These are phyloP conservation scores for Chrysemys picta DNA, from an alignment of 2,113 vertebrate species.

Conservation along the genomic window DNA sequence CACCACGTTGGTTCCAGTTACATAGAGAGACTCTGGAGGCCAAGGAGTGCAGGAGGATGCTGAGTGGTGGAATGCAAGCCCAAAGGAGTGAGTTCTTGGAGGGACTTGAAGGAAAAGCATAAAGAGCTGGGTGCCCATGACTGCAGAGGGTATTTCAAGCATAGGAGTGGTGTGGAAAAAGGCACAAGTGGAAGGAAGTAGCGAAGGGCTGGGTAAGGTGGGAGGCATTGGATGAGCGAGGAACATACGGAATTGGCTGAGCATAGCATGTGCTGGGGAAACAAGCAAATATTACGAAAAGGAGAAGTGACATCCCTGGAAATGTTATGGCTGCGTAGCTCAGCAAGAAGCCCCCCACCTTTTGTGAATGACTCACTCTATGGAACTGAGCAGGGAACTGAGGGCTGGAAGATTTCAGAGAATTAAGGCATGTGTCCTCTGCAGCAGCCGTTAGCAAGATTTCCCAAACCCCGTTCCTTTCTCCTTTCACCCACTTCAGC, in stretches of 20 bases:
- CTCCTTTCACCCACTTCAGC: background rate
- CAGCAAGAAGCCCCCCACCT: background rate
- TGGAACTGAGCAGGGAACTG: background rate
- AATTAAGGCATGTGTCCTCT: background rate
- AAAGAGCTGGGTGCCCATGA: background rate
- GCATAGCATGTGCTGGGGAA: no score
- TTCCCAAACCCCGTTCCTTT: background rate
- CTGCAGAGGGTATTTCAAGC: background rate
- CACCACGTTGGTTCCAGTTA: background rate
- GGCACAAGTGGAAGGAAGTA: background rate
- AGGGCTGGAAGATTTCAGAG: background rate
- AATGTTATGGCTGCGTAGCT: background rate
- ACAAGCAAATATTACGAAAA: background rate
- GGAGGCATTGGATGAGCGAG: background rate
- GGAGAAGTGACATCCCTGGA: background rate
- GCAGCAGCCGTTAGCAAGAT: background rate
- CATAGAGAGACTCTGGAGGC: background rate
- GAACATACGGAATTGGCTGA: background rate
- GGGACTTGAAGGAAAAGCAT: background rate
- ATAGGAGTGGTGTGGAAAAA: background rate
- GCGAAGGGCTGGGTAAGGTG: background rate
- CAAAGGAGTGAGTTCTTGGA: background rate
- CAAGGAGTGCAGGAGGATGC: background rate
- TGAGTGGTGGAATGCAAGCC: background rate
- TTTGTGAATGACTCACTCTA: background rate